A percentile compares a stretch with the other conserved stretches of the same genome.
Conservation (phyloP, 37 sponge, comb jelly and placozoan genomes). For the Spongilla lacustris region DNA sequence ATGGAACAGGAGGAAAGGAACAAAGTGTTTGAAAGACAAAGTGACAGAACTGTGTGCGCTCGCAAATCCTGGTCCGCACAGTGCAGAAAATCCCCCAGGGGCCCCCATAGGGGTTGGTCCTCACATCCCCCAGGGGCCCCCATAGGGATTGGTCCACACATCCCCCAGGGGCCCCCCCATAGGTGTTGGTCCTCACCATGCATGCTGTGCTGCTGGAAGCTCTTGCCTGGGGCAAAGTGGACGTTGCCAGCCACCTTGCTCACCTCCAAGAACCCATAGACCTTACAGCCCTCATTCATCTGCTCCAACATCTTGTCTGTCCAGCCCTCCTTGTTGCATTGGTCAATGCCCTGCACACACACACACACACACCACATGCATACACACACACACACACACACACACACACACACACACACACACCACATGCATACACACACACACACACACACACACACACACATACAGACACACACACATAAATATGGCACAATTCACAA, state of each 20-base stretch:
- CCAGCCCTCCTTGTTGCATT: conserved; percentile 95
- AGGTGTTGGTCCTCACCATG: conserved; percentile 74
- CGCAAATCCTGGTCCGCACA: too few relatives aligned
- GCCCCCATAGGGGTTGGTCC: too few relatives aligned
- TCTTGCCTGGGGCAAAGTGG: conserved; percentile 99
- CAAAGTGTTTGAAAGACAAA: too few relatives aligned
- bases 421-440: background rate
- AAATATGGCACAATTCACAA: conserved; percentile 23
- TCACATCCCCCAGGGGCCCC: too few relatives aligned
- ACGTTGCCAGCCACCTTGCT: conserved; percentile 99
- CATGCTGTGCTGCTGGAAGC: conserved; percentile 92
- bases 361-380: conserved; percentile 4
- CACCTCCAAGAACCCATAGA: conserved; percentile 85
- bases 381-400: background rate
- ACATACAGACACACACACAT: background rate
- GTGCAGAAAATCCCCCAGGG: too few relatives aligned
- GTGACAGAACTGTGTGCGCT: too few relatives aligned
- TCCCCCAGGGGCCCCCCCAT: too few relatives aligned
- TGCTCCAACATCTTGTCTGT: conserved; percentile 74
- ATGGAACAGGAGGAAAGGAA: too few relatives aligned
- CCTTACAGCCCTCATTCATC: conserved; percentile 89
- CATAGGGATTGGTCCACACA: too few relatives aligned
- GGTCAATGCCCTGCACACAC: conserved; percentile 28
- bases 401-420: background rate
- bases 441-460: background rate